These are phyloP conservation scores for Volucella inflata DNA, from an alignment of 2,888 invertebrate genomes.

Conservation along the genomic window DNA sequence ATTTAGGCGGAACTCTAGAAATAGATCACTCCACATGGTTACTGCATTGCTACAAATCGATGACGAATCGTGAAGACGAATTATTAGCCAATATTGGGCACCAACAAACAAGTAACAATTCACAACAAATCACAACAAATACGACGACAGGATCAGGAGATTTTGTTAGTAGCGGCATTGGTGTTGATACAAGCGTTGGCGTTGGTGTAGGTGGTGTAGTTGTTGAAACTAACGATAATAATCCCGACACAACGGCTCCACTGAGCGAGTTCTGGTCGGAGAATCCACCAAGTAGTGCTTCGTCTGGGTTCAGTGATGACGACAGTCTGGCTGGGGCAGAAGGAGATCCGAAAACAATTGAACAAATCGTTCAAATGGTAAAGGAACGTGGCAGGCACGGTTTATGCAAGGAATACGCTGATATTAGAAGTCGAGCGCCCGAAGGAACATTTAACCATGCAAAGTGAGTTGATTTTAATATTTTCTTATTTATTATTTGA, in stretches of 20 bases:
- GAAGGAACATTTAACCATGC: slow-evolving; percentile 95
- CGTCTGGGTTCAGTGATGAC: slow-evolving; percentile 95
- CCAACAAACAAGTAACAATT: slow-evolving; percentile 77
- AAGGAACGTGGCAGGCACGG: slow-evolving; percentile 91
- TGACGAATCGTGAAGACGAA: slow-evolving; percentile 89
- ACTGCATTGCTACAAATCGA: slow-evolving; percentile 90
- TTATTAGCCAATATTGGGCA: slow-evolving; percentile 84
- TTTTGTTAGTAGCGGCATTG: slow-evolving; percentile 75
- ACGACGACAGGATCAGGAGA: slow-evolving; percentile 58
- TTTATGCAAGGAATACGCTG: slow-evolving; percentile 93
- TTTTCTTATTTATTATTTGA: background rate
- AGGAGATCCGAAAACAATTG: slow-evolving; percentile 88
- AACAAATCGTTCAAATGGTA: slow-evolving; percentile 86
- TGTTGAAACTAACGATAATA: slow-evolving; percentile 81
- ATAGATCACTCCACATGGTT: slow-evolving; percentile 96
- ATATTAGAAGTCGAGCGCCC: slow-evolving; percentile 92
- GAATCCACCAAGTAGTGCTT: slow-evolving; percentile 89
- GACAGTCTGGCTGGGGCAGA: slow-evolving; percentile 91
- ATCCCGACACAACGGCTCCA: slow-evolving; percentile 79
- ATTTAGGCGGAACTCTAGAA: slow-evolving; percentile 94
- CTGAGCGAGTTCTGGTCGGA: slow-evolving; percentile 83
- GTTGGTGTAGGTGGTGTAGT: slow-evolving; percentile 81
- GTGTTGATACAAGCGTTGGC: slow-evolving; percentile 78
- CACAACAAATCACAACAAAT: slow-evolving; percentile 63
- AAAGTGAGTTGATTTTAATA: slow-evolving; percentile 86